phyloP scores from a whole-genome alignment of 2,888 invertebrate genomes.

The Tetranychus piercei region DNA sequence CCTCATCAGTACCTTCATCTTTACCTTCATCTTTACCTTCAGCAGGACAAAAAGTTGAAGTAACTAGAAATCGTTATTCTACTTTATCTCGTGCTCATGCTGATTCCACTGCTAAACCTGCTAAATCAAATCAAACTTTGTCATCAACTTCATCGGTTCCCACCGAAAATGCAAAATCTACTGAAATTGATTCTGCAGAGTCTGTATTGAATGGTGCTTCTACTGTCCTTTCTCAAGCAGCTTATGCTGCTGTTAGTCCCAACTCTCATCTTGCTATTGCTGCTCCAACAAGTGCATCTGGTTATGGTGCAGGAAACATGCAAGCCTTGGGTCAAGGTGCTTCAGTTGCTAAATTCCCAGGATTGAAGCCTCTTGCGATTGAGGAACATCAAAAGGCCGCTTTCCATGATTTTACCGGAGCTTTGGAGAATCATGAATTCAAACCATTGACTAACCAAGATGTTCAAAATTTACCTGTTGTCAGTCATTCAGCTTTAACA shows the following conservation, averaged over 20 bases:
- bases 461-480: background rate
- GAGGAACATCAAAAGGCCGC: constrained; percentile 11
- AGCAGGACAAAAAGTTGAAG: too few relatives aligned
- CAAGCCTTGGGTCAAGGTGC: background rate
- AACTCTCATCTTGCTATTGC: constrained; percentile 1
- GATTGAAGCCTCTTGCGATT: background rate
- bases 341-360: background rate
- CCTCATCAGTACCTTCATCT: too few relatives aligned
- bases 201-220: background rate
- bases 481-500: background rate
- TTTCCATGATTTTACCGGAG: constrained; percentile 12
- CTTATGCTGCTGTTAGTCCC: constrained; percentile 6
- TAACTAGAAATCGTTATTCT: too few relatives aligned
- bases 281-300: background rate
- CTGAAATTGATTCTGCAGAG: too few relatives aligned
- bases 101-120: background rate
- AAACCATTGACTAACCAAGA: background rate
- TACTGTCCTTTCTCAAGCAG: background rate
- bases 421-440: constrained; percentile 4
- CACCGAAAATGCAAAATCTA: too few relatives aligned
- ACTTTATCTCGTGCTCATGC: too few relatives aligned
- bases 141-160: too few relatives aligned
- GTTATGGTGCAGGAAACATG: constrained; percentile 2
- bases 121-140: background rate
- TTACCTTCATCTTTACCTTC: too few relatives aligned